Evolutionary conservation across 2,888 invertebrate species (phyloP), one percentile per base, ranked within the genome.

Genomic region (Plagodis pulveraria): DNA sequence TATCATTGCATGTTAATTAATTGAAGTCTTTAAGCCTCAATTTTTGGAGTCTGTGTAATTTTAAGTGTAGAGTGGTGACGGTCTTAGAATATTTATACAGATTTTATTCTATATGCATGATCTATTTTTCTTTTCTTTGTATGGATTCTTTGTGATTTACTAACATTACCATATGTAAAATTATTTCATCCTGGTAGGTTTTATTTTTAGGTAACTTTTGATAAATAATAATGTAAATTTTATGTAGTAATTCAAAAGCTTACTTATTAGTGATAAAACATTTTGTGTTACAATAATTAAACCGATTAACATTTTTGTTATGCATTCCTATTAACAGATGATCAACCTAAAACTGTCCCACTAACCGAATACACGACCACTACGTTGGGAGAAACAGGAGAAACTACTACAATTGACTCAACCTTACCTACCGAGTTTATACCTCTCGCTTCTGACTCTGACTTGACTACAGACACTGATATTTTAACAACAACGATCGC

Each of bases 261-360:
- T 35, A 8, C 32, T 34, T 5, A 48, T 11, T 42, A 42, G 8
- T 42, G 11, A 32, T 50, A n/a, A 6, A 34, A 50, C 11, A 32
- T 34, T 42, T 33, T 42, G 38, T 42, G n/a, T 50, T 33, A 32
- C 10, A 48, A 34, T 45, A 53, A 50, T 33, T 63, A 43, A 38
- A 60, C 41, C 55, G 49, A 50, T 56, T 50, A 86, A 83, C 80
- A 66, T 69, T 77, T 75, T 80, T 80, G 62, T 84, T 88, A 78
- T 86, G 72, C 78, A 77, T 89, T 90, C 89, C 86, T 71, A 90
- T 91, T 91, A 92, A 92, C 92, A 92, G 92, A 91, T 92, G 90
- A 84, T 77, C 82, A 83, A 81, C 84, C 86, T 87, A 88, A 86
- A 87, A 80, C 83, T 88, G 70, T 86, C 84, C 84, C 85, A 91